Conservation (phyloP, 1,140 invertebrate species). For the Charaxes varanes region DNA sequence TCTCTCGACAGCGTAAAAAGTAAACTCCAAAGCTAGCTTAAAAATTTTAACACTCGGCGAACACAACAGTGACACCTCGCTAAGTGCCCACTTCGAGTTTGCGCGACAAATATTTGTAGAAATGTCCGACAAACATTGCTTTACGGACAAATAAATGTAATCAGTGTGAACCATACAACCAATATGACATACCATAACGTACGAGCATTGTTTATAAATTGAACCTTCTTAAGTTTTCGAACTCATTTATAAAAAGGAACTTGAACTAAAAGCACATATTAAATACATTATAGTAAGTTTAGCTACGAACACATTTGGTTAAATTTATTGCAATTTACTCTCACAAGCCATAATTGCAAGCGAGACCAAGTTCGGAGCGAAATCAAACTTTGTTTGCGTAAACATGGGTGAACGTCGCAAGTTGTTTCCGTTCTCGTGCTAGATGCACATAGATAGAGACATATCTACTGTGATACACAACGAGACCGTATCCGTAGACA, state of each 20-base stretch:
- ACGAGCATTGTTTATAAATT: too few relatives aligned
- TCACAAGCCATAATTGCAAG: too few relatives aligned
- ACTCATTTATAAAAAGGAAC: too few relatives aligned
- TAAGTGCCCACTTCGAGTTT: conserved; percentile 59
- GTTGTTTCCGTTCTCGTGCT: conserved; percentile 42
- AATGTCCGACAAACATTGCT: conserved; percentile 18
- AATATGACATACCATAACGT: too few relatives aligned
- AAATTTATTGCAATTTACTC: too few relatives aligned
- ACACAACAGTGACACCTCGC: conserved; percentile 47
- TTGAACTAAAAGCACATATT: too few relatives aligned
- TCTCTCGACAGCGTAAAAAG: conserved; percentile 19
- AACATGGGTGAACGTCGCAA: conserved; percentile 29
- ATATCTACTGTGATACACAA: too few relatives aligned
- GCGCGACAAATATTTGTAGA: conserved; percentile 48
- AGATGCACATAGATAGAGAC: too few relatives aligned
- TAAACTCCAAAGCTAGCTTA: conserved; percentile 16
- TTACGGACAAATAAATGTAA: conserved; percentile 42
- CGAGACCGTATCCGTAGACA: conserved; percentile 32
- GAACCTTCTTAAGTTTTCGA: too few relatives aligned
- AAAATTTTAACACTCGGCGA: conserved; percentile 26
- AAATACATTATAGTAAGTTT: too few relatives aligned
- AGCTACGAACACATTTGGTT: too few relatives aligned
- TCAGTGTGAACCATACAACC: conserved; percentile 35
- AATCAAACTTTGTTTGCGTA: conserved; percentile 14
- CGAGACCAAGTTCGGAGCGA: conserved; percentile 10